phyloP scores from a whole-genome alignment of 2,797 vertebrate species.

The Cichlasoma orientale region DNA sequence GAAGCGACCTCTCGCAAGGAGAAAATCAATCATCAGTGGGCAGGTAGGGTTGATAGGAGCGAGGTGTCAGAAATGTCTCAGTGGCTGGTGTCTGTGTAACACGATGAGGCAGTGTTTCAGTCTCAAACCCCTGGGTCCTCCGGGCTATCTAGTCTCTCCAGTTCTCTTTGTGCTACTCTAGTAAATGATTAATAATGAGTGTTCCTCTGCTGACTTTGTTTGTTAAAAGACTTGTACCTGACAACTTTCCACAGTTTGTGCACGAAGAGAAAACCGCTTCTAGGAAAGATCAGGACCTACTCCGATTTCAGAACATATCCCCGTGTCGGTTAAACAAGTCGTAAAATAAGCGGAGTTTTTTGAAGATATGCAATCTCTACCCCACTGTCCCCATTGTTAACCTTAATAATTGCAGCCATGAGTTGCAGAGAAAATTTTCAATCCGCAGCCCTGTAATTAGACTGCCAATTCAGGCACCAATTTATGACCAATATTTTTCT shows the following conservation, averaged over 20 bases:
- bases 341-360: conserved; percentile 41
- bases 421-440: conserved; percentile 58
- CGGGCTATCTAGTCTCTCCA: conserved; percentile 64
- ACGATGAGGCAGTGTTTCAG: conserved; percentile 54
- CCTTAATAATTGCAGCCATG: conserved; percentile 71
- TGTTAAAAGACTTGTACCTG: conserved; percentile 82
- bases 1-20: conserved; percentile 42
- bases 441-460: conserved; percentile 71
- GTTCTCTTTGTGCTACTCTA: conserved; percentile 64
- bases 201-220: conserved; percentile 79
- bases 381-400: conserved; percentile 66
- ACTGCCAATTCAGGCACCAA: conserved; percentile 68
- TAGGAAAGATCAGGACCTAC: conserved; percentile 28
- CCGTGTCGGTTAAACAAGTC: conserved; percentile 25
- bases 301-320: conserved; percentile 34
- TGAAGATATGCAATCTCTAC: conserved; percentile 43
- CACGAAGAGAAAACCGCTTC: conserved; percentile 55
- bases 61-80: conserved; percentile 62
- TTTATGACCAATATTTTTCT: conserved; percentile 75
- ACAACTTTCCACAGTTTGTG: conserved; percentile 66
- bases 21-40: conserved; percentile 58
- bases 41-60: conserved; percentile 50
- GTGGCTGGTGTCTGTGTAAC: conserved; percentile 54
- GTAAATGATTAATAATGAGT: conserved; percentile 83
- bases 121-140: conserved; percentile 55